Evolutionary conservation across 64 coral and sea anemone genomes (phyloP).

Genomic region (Actinia tenebrosa): DNA sequence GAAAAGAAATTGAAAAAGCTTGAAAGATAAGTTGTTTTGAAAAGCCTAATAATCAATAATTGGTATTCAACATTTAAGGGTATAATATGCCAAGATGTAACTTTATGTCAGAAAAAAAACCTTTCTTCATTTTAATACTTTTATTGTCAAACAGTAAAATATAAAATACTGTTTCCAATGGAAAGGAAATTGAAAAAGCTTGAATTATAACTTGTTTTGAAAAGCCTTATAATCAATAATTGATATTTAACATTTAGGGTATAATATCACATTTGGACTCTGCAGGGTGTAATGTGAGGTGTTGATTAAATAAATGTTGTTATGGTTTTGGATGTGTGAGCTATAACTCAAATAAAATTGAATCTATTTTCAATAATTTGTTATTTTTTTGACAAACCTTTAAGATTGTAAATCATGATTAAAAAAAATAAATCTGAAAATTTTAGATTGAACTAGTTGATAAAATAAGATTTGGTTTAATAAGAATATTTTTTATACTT

Average conservation of each 20-base stretch:
- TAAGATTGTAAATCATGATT: not conserved
- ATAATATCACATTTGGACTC: not conserved
- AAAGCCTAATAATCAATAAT: not conserved
- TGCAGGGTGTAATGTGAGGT: not conserved
- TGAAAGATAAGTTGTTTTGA: not conserved
- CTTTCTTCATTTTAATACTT: no score
- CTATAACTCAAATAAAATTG: not conserved
- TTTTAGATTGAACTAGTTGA: not conserved
- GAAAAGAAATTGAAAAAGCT: not conserved
- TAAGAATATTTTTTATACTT: not conserved
- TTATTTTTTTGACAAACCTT: not conserved
- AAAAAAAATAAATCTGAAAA: no score
- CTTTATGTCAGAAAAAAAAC: no score
- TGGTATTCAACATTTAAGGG: not conserved
- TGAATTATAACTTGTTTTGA: not conserved
- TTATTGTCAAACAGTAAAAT: no score
- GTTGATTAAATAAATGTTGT: not conserved
- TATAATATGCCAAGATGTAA: not conserved
- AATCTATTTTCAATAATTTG: not conserved
- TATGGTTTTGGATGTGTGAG: not conserved
- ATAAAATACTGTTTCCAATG: no score
- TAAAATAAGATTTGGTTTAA: not conserved
- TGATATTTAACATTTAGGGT: not conserved
- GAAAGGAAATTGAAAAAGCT: not conserved
- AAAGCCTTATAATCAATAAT: not conserved